phyloP scores from a whole-genome alignment of 2,888 invertebrate genomes.

The Drosophila birchii region DNA sequence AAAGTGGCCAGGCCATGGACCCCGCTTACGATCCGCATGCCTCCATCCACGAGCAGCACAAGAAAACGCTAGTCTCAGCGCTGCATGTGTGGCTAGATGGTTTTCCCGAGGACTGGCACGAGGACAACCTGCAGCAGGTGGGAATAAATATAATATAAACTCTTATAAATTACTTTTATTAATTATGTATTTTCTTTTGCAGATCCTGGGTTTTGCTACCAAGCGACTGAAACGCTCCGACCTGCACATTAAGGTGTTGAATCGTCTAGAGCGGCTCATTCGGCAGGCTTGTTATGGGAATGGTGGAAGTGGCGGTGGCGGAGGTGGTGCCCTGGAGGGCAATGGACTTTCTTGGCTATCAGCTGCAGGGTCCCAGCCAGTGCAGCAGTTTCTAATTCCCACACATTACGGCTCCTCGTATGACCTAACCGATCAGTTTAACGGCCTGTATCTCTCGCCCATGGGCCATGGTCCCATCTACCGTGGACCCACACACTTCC shows the following conservation, averaged over 20 bases:
- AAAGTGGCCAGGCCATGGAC: constrained; percentile 58
- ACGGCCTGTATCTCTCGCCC: constrained; percentile 86
- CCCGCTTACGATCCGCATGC: constrained; percentile 67
- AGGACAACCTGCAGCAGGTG: constrained; percentile 86
- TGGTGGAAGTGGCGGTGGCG: constrained; percentile 36
- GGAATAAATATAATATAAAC: background rate
- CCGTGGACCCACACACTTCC: constrained; percentile 88
- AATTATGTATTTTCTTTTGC: background rate
- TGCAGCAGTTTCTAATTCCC: constrained; percentile 83
- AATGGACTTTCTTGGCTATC: constrained; percentile 58
- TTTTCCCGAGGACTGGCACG: constrained; percentile 94
- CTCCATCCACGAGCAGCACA: constrained; percentile 84
- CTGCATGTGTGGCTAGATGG: constrained; percentile 99
- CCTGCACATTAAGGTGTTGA: constrained; percentile 88
- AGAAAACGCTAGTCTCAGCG: constrained; percentile 93
- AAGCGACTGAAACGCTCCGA: constrained; percentile 93
- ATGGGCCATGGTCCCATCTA: constrained; percentile 85
- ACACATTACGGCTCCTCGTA: constrained; percentile 71
- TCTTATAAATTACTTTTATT: background rate
- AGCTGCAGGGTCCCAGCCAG: constrained; percentile 44
- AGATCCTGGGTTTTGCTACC: constrained; percentile 94
- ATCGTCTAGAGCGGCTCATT: constrained; percentile 85
- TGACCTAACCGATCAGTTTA: constrained; percentile 83
- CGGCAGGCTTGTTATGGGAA: constrained; percentile 84
- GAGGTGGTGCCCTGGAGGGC: constrained; percentile 65